phyloP scores from a whole-genome alignment of 2,113 vertebrate species.

The Rhea pennata region DNA sequence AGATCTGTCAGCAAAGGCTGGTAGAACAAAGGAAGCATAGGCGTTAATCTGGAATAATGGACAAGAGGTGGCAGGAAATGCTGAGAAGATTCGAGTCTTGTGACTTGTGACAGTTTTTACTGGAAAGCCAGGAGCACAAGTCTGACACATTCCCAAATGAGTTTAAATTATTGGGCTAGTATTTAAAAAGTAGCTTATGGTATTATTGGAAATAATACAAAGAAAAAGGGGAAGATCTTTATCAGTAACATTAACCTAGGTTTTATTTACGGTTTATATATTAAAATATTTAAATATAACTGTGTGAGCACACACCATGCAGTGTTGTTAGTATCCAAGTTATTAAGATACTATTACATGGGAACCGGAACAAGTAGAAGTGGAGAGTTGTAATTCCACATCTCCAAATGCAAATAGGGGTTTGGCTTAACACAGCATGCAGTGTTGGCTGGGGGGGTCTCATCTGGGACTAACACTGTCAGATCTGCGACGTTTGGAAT shows the following conservation, averaged over 20 bases:
- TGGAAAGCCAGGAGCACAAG: conserved; percentile 47
- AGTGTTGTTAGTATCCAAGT: background rate
- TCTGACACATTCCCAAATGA: conserved; percentile 40
- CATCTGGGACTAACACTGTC: background rate
- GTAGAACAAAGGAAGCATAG: conserved; percentile 35
- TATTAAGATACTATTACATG: background rate
- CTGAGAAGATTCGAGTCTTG: background rate
- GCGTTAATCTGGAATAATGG: conserved; percentile 35
- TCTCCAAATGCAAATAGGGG: background rate
- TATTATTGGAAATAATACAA: conserved; percentile 22
- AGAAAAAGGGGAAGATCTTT: conserved; percentile 18
- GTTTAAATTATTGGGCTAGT: background rate
- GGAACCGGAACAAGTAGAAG: background rate
- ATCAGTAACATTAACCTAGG: background rate
- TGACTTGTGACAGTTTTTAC: conserved; percentile 39
- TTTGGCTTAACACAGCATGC: fast-evolving
- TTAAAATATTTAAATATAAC: background rate
- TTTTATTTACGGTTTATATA: background rate
- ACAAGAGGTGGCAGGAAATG: conserved; percentile 10
- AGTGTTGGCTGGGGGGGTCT: fast-evolving
- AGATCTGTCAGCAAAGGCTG: background rate
- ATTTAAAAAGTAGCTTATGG: background rate
- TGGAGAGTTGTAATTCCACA: background rate
- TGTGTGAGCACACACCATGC: background rate
- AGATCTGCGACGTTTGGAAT: background rate